Conservation (phyloP, 2,888 invertebrate genomes). For the Priocnemis perturbator region DNA sequence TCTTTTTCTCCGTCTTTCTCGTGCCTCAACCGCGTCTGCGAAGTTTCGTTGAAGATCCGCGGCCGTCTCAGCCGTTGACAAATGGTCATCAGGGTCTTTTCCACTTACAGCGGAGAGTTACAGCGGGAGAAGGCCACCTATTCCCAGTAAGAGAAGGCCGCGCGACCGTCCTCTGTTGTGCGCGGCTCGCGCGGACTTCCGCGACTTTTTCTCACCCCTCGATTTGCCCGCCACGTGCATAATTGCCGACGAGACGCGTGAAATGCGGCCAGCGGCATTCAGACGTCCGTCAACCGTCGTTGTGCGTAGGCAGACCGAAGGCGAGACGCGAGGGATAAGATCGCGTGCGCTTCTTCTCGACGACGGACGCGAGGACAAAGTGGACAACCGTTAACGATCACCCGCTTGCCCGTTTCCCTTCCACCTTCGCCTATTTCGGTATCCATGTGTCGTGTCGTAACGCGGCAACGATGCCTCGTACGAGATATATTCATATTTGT, state of each 20-base stretch:
- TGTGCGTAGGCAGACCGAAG: constrained; percentile 34
- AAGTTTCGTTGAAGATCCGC: constrained; percentile 42
- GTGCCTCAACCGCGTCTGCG: constrained; percentile 21
- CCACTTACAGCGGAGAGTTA: constrained; percentile 35
- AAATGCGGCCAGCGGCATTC: constrained; percentile 61
- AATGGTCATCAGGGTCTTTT: constrained; percentile 54
- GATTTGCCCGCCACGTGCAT: constrained; percentile 39
- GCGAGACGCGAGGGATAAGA: too few species aligned
- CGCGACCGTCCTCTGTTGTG: constrained; percentile 21
- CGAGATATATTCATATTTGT: too few species aligned
- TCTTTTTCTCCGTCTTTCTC: constrained; percentile 22
- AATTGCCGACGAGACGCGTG: constrained; percentile 58
- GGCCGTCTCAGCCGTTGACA: constrained; percentile 63
- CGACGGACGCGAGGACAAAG: too few species aligned
- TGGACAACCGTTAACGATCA: too few species aligned
- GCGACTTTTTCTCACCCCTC: constrained; percentile 30
- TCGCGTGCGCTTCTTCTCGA: too few species aligned
- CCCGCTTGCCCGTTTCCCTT: too few species aligned
- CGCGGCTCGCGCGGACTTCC: constrained; percentile 3
- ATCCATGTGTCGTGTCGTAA: too few species aligned
- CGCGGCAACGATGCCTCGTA: too few species aligned
- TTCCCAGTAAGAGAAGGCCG: not conserved
- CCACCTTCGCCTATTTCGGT: too few species aligned
- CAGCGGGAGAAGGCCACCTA: too few species aligned
- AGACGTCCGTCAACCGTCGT: constrained; percentile 61